Evolutionary conservation across 2,797 vertebrate species (phyloP).

Genomic region (Xenops minutus): DNA sequence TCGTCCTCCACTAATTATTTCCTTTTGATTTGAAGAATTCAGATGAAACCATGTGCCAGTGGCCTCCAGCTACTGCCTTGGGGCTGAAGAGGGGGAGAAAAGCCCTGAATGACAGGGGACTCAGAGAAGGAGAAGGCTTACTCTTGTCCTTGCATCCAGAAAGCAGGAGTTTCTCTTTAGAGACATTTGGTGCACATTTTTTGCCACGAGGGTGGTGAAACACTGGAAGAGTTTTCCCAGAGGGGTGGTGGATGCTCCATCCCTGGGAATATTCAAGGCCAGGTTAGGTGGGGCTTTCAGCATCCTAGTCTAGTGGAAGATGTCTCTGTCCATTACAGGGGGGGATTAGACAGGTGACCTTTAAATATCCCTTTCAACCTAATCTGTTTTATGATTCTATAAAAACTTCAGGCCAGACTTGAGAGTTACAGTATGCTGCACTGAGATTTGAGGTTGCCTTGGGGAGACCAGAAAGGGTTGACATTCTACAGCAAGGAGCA

Average conservation of each 20-base stretch:
- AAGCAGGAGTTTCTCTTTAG: neutral
- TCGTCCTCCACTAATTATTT: neutral
- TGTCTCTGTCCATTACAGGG: neutral
- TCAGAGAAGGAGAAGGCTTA: fast-evolving
- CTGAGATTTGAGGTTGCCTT: neutral
- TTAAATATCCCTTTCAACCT: neutral
- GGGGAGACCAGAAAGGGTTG: neutral
- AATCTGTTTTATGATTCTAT: neutral
- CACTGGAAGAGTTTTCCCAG: neutral
- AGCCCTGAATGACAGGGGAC: neutral
- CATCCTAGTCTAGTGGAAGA: neutral
- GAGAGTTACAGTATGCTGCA: fast-evolving
- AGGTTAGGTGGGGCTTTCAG: neutral
- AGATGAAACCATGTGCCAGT: neutral
- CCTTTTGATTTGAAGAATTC: constrained; percentile 17
- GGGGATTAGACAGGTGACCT: neutral
- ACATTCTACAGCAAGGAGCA: neutral
- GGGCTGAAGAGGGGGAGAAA: neutral
- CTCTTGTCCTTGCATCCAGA: neutral
- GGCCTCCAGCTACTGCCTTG: neutral
- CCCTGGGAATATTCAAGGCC: neutral
- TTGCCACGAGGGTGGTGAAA: neutral
- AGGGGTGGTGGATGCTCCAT: neutral
- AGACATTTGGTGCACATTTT: neutral
- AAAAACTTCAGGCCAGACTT: neutral